phyloP scores from a whole-genome alignment of 2,797 vertebrate species.

The Dallia pectoralis region DNA sequence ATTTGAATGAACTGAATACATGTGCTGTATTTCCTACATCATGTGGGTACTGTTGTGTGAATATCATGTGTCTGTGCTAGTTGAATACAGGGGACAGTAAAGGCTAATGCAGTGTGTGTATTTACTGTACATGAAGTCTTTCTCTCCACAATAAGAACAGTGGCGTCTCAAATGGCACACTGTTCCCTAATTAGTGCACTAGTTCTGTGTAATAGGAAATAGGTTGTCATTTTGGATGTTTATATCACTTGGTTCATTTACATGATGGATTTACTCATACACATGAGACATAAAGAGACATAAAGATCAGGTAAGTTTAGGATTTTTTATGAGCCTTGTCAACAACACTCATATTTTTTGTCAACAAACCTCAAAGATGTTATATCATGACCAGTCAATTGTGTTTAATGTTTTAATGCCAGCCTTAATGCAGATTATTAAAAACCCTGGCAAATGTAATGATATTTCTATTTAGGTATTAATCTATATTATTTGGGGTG shows the following conservation, averaged over 20 bases:
- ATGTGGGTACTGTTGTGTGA: conserved; percentile 28
- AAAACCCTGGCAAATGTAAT: conserved; percentile 21
- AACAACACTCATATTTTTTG: neutral
- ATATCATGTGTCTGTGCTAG: conserved; percentile 61
- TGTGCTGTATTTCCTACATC: conserved; percentile 26
- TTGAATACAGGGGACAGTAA: neutral
- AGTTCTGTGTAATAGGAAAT: neutral
- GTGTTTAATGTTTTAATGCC: conserved; percentile 14
- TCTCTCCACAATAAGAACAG: conserved; percentile 43
- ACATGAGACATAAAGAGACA: too few species aligned
- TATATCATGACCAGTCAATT: neutral
- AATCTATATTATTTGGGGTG: neutral
- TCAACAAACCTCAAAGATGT: neutral
- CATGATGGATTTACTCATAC: conserved; percentile 61
- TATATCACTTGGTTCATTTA: conserved; percentile 63
- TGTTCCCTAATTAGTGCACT: neutral
- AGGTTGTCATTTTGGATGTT: conserved; percentile 31
- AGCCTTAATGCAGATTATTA: conserved; percentile 42
- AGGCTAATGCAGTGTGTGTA: too few species aligned
- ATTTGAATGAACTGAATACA: conserved; percentile 5
- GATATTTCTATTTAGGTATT: conserved; percentile 2
- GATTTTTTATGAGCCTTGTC: neutral
- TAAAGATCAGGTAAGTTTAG: conserved; percentile 27
- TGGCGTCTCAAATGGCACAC: neutral
- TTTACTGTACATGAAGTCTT: conserved; percentile 42